phyloP scores from a whole-genome alignment of 2,797 vertebrate genomes.

The Lerista edwardsae region DNA sequence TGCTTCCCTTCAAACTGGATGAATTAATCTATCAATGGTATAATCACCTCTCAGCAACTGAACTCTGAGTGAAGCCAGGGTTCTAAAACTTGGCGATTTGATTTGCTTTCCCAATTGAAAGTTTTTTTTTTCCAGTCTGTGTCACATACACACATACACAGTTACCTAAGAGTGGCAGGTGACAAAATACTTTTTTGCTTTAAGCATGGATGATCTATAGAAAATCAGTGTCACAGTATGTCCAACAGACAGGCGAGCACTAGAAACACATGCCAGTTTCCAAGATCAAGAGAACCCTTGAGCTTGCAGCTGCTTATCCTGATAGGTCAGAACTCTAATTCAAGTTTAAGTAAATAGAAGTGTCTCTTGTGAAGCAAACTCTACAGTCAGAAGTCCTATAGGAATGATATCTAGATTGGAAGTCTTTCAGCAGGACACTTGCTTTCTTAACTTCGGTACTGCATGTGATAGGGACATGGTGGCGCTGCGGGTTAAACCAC shows the following conservation, averaged over 20 bases:
- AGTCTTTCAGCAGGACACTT: background rate
- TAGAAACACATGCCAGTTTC: background rate
- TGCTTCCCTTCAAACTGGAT: background rate
- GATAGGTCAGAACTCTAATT: background rate
- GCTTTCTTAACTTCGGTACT: background rate
- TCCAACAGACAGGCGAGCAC: background rate
- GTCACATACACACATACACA: background rate
- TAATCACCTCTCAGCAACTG: background rate
- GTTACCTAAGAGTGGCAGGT: background rate
- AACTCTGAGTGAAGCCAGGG: background rate
- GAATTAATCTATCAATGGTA: background rate
- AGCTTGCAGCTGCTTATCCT: background rate
- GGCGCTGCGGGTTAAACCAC: too few relatives aligned
- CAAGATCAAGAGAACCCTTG: background rate
- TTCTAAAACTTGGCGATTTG: background rate
- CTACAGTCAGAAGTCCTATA: background rate
- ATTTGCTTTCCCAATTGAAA: background rate
- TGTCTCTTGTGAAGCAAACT: background rate
- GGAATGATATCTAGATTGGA: background rate
- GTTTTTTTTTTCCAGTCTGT: background rate
- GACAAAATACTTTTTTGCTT: background rate
- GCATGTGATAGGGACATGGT: background rate
- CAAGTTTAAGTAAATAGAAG: background rate
- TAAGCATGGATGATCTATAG: background rate
- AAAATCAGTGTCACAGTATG: background rate